Percentiles rank a stretch among this genome's conserved stretches.
phyloP scores from a whole-genome alignment of 2,113 vertebrate species.

The Lycocorax pyrrhopterus region DNA sequence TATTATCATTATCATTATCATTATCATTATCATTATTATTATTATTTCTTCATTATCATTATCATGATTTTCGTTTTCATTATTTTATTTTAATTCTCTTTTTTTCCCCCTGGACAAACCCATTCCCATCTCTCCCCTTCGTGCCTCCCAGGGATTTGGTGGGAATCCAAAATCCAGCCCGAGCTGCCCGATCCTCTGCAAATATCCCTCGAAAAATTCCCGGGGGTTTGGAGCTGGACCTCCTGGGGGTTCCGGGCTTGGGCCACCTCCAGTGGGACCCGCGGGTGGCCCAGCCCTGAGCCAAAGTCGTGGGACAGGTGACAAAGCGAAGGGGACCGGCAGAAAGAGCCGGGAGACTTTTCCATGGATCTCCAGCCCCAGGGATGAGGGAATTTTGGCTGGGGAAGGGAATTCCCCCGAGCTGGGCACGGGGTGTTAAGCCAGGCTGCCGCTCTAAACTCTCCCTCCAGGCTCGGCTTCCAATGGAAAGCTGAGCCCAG shows the following conservation, averaged over 20 bases:
- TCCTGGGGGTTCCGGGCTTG: background rate
- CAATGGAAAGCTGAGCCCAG: accelerated
- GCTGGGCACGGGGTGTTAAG: background rate
- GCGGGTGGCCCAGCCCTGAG: background rate
- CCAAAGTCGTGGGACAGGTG: background rate
- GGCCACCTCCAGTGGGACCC: background rate
- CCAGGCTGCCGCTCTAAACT: background rate
- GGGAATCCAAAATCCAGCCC: background rate
- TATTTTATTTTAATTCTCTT: background rate
- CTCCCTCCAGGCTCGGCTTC: background rate
- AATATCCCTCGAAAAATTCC: background rate
- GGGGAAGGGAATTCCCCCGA: background rate
- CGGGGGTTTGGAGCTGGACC: background rate
- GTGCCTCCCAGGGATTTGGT: background rate
- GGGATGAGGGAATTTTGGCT: background rate
- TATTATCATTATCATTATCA: background rate
- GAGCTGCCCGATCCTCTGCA: background rate
- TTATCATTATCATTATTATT: background rate
- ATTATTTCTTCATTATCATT: too few relatives aligned
- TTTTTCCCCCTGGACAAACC: background rate
- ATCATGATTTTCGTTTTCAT: background rate
- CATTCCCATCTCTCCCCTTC: background rate
- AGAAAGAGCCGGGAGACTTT: background rate
- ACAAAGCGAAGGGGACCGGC: background rate
- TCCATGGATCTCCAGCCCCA: background rate